phyloP scores from a whole-genome alignment of 2,888 invertebrate species.

The Periphyllus acericola region DNA sequence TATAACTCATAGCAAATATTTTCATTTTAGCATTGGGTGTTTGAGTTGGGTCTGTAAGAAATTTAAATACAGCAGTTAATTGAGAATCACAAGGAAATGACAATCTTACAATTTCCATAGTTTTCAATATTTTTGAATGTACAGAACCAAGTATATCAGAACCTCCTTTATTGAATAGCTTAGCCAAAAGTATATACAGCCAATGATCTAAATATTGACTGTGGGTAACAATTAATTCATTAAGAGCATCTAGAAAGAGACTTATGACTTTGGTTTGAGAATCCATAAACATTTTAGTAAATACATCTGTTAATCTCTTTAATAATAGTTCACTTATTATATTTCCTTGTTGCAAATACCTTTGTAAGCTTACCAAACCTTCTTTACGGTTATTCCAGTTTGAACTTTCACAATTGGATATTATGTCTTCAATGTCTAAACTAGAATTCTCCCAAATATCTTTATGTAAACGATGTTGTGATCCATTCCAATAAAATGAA shows the following conservation, averaged over 20 bases:
- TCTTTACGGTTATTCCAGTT: slow-evolving; percentile 97
- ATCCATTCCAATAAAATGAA: slow-evolving; percentile 86
- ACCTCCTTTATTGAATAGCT: slow-evolving; percentile 88
- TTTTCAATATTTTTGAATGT: slow-evolving; percentile 88
- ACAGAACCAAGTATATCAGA: slow-evolving; percentile 92
- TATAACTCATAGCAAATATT: slow-evolving; percentile 79
- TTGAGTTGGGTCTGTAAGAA: slow-evolving; percentile 90
- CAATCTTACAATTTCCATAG: slow-evolving; percentile 80
- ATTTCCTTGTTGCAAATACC: slow-evolving; percentile 78
- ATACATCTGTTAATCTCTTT: slow-evolving; percentile 88
- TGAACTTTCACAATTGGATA: slow-evolving; percentile 86
- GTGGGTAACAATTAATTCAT: slow-evolving; percentile 87
- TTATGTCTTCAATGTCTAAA: slow-evolving; percentile 80
- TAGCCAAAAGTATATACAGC: slow-evolving; percentile 89
- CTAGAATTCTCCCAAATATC: slow-evolving; percentile 71
- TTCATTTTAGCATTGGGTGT: slow-evolving; percentile 88
- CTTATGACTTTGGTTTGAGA: slow-evolving; percentile 93
- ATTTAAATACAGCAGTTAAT: slow-evolving; percentile 74
- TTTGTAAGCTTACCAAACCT: slow-evolving; percentile 83
- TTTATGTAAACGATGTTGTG: slow-evolving; percentile 78
- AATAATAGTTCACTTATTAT: slow-evolving; percentile 77
- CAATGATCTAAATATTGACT: slow-evolving; percentile 90
- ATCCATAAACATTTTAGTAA: slow-evolving; percentile 97
- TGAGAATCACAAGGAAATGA: slow-evolving; percentile 74
- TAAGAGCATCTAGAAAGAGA: slow-evolving; percentile 90